Evolutionary conservation across 2,113 vertebrate genomes (phyloP).

Genomic region (Psammodynastes pulverulentus): DNA sequence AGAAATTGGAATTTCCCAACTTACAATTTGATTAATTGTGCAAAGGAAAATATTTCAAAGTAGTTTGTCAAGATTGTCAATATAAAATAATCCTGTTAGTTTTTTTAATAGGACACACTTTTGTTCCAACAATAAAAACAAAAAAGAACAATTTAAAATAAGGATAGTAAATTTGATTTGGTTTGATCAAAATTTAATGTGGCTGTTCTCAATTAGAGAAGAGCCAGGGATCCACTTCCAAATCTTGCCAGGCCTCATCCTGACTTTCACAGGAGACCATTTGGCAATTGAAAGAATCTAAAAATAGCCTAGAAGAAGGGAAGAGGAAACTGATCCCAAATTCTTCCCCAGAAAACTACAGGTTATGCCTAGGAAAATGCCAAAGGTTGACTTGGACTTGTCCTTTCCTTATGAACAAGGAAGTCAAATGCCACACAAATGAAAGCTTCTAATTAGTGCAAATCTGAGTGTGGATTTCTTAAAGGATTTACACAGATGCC

Average conservation of each 20-base stretch:
- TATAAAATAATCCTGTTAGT: not conserved
- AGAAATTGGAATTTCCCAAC: not conserved
- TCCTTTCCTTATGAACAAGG: fast-evolving
- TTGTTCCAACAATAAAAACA: not conserved
- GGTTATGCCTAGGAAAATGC: not conserved
- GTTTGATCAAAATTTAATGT: not conserved
- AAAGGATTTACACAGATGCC: not conserved
- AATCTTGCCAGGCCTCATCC: not conserved
- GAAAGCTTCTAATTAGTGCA: not conserved
- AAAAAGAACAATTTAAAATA: not conserved
- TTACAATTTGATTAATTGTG: not conserved
- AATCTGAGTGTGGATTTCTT: not conserved
- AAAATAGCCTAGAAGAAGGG: not conserved
- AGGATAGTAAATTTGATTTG: not conserved
- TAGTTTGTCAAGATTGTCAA: not conserved
- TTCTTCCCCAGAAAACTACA: not conserved
- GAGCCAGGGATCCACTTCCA: not conserved
- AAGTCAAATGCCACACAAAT: not conserved
- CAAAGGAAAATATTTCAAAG: not conserved
- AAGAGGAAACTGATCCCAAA: not conserved
- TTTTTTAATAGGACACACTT: not conserved
- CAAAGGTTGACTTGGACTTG: not conserved
- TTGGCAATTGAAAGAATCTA: not conserved
- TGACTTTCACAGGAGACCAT: not conserved
- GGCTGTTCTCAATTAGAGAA: not conserved